These are phyloP conservation scores for Andrena chrysosceles DNA, from an alignment of 2,888 invertebrate genomes.

Conservation along the genomic window DNA sequence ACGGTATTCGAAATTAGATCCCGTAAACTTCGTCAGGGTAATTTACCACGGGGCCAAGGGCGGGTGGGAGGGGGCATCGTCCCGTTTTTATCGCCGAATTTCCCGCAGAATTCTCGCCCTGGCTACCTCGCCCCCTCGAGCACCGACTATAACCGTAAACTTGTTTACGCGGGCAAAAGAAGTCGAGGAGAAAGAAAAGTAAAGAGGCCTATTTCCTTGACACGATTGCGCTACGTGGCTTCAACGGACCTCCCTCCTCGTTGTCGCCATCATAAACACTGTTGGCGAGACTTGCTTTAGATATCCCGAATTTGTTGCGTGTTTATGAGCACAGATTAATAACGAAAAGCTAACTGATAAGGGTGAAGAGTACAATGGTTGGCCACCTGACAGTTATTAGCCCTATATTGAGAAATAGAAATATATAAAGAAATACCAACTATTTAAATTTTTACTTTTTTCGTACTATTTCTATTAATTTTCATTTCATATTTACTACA, in stretches of 20 bases:
- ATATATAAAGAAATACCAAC: too few relatives aligned
- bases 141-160: constrained; percentile 68
- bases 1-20: constrained; percentile 58
- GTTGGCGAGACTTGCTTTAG: neutral
- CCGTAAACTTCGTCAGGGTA: constrained; percentile 56
- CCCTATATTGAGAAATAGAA: too few relatives aligned
- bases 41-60: constrained; percentile 41
- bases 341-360: too few relatives aligned
- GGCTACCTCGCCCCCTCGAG: constrained; percentile 43
- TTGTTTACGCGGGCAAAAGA: constrained; percentile 63
- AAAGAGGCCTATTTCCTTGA: constrained; percentile 12
- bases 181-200: neutral
- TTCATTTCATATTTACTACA: too few relatives aligned
- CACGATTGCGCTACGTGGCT: neutral
- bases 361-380: too few relatives aligned
- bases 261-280: constrained; percentile 6
- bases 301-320: neutral
- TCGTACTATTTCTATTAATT: too few relatives aligned
- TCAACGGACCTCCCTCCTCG: neutral
- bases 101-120: constrained; percentile 34
- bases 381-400: too few relatives aligned
- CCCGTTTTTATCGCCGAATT: constrained; percentile 60
- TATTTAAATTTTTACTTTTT: too few relatives aligned
- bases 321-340: too few relatives aligned
- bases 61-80: constrained; percentile 10